Conservation (phyloP, 2,888 invertebrate genomes). For the Agrochola macilenta region DNA sequence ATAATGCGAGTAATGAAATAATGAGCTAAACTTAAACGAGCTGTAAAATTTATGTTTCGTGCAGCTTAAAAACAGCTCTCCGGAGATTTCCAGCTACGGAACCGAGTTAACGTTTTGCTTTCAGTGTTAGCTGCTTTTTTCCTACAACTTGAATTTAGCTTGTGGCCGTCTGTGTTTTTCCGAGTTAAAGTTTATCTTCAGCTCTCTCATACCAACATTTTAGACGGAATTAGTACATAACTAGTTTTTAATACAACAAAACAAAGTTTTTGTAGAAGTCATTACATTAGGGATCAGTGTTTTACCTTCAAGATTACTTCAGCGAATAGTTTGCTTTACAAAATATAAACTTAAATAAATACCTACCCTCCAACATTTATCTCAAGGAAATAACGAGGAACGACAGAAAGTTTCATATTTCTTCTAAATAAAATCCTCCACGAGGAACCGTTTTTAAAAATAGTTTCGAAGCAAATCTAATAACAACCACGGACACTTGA, state of each 20-base stretch:
- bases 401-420: conserved; percentile 63
- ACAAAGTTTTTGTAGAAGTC: conserved; percentile 36
- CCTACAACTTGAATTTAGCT: conserved; percentile 80
- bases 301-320: conserved; percentile 19
- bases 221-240: conserved; percentile 55
- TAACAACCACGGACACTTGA: conserved; percentile 74
- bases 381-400: conserved; percentile 48
- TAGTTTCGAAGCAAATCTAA: conserved; percentile 75
- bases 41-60: conserved; percentile 89
- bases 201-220: conserved; percentile 65
- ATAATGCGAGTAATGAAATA: conserved; percentile 87
- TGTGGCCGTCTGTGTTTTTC: conserved; percentile 79
- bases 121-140: conserved; percentile 79
- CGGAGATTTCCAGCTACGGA: conserved; percentile 82
- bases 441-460: conserved; percentile 67
- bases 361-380: conserved; percentile 31
- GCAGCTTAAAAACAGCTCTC: conserved; percentile 88
- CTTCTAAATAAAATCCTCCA: conserved; percentile 64
- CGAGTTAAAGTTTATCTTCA: conserved; percentile 76
- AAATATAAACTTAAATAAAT: conserved; percentile 45
- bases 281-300: conserved; percentile 20
- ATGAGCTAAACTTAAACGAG: conserved; percentile 88
- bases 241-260: conserved; percentile 47
- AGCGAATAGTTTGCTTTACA: conserved; percentile 5
- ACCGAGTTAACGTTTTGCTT: conserved; percentile 85